These are phyloP conservation scores for Sylvilagus floridanus DNA, from an alignment of 2,797 vertebrate genomes.

Conservation along the genomic window DNA sequence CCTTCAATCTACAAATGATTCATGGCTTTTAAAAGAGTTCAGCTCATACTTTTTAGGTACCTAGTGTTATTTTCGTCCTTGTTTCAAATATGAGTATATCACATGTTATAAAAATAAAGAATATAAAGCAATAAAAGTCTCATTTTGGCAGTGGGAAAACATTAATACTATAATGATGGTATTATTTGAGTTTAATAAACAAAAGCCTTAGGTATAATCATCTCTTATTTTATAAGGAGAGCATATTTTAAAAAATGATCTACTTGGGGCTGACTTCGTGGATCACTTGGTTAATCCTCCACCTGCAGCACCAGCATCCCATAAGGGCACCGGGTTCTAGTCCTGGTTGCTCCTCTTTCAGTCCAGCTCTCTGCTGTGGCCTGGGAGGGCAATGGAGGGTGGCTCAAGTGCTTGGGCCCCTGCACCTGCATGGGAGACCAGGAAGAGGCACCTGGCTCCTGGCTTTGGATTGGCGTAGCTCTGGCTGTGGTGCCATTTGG, in stretches of 20 bases:
- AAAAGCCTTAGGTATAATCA: not conserved
- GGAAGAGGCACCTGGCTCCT: no score
- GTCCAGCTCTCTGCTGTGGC: no score
- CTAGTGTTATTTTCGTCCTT: not conserved
- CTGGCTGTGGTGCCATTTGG: no score
- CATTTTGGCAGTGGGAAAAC: slow-evolving; percentile 30
- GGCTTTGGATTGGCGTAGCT: no score
- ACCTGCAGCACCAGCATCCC: no score
- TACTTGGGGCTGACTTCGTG: no score
- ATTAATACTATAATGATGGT: slow-evolving; percentile 20
- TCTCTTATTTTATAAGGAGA: not conserved
- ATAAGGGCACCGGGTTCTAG: no score
- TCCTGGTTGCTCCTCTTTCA: no score
- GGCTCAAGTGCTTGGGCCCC: no score
- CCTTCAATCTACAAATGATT: not conserved
- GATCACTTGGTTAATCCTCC: no score
- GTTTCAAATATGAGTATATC: slow-evolving; percentile 26
- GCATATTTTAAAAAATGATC: not conserved
- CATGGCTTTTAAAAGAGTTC: slow-evolving; percentile 4
- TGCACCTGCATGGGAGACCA: no score
- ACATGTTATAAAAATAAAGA: not conserved
- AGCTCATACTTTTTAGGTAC: not conserved
- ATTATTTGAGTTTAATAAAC: slow-evolving; percentile 57
- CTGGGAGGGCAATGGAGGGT: no score
- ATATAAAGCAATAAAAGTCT: not conserved